Evolutionary conservation across 1,140 invertebrate genomes (phyloP).

Genomic region (Pararge aegeria): DNA sequence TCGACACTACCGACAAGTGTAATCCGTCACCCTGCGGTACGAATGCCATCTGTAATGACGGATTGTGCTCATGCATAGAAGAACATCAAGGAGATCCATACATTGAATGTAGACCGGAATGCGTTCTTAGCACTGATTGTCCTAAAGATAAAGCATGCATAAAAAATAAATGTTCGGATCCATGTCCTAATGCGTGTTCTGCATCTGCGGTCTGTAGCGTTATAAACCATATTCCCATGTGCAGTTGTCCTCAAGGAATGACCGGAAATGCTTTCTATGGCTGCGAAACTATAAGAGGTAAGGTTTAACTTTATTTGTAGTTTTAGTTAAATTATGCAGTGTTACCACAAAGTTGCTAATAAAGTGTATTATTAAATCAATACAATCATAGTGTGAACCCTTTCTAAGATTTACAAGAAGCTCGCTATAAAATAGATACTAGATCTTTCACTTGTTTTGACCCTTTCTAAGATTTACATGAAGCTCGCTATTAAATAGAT

Average conservation of each 20-base stretch:
- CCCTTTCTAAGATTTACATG: too few species aligned
- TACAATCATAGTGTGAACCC: not conserved
- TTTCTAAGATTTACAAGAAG: too few species aligned
- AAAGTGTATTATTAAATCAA: conserved; percentile 1
- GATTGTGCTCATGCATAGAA: conserved; percentile 82
- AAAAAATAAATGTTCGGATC: conserved; percentile 85
- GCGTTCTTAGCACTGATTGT: conserved; percentile 85
- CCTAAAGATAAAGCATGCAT: conserved; percentile 84
- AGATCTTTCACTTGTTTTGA: too few species aligned
- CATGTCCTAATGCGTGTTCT: conserved; percentile 85
- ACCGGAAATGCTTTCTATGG: conserved; percentile 83
- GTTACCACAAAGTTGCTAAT: not conserved
- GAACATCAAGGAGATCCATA: conserved; percentile 87
- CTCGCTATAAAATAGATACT: too few species aligned
- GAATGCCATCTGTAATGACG: conserved; percentile 82
- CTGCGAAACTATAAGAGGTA: conserved; percentile 67
- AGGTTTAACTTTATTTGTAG: not conserved
- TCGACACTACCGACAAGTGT: conserved; percentile 52
- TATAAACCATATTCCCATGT: conserved; percentile 85
- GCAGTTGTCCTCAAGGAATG: conserved; percentile 83
- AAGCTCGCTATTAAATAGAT: too few species aligned
- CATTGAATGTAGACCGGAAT: conserved; percentile 85
- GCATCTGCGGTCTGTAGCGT: conserved; percentile 84
- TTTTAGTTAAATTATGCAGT: not conserved
- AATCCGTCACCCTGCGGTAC: conserved; percentile 85